Base-by-base conservation (phyloP, 2,888 invertebrate genomes). In the Leptopilina syphax region DNA sequence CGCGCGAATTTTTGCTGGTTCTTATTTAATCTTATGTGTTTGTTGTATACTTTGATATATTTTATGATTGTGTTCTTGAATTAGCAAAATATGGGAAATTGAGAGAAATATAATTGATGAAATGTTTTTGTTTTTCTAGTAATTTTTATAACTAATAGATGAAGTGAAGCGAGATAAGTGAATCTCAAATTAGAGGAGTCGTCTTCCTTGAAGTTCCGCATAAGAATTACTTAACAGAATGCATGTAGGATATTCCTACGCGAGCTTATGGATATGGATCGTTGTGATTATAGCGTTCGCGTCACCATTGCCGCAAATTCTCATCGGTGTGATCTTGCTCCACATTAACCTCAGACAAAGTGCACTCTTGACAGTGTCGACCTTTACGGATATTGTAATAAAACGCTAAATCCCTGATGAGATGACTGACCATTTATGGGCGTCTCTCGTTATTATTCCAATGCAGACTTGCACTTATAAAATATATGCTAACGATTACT, bases 171-270 rank as follows among this genome's bases (percentile, higher is more conserved):
- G 18, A 60, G 18, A 63, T 63, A 63, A 63, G 7, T 63, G 18
- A 7, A 12, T 70, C 79, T 77, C 44, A 76, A 73, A 27, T 76
- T 50, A 70, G 77, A 79, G 81, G 80, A 84, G 81, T 82, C 80
- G 84, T 82, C 81, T 82, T 82, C 84, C 84, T 84, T 84, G 84
- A 81, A 82, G 81, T 79, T 80, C 79, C 79, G 77, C 79, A 81
- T 70, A 79, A 83, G 81, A 82, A 81, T 68, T 65, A 81, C 79
- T 82, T 82, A 84, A 83, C 82, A 79, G 80, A 79, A 84, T 82
- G 27, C 27, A 84, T 82, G 27, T 54, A 57, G 34, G 73, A 57
- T 81, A 83, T 77, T 66, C 82, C 84, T 80, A 84, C 84, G 81
- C 82, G 77, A 73, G 47, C 78, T 77, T 82, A 80, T 79, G 79